Evolutionary conservation across 1,140 invertebrate species (phyloP).

Genomic region (Penaeus indicus): DNA sequence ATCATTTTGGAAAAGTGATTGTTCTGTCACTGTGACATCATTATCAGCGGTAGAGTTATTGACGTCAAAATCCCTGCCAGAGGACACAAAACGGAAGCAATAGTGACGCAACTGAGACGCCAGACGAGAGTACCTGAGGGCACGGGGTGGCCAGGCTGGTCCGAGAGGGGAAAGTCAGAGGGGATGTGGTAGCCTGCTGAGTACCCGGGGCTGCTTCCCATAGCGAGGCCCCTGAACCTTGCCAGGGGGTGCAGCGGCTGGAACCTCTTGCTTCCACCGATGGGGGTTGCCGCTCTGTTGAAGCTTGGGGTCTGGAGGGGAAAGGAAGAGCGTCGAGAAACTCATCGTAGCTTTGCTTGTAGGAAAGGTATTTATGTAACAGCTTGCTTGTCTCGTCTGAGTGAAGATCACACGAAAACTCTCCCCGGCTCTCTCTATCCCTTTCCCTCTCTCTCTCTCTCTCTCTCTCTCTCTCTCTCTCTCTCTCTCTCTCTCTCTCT

Average conservation of each 20-base stretch:
- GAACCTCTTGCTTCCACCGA: slow-evolving; percentile 57
- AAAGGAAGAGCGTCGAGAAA: background rate
- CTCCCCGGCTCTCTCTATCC: background rate
- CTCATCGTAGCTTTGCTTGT: background rate
- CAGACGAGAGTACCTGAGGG: background rate
- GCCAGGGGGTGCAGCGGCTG: slow-evolving; percentile 64
- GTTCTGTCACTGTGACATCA: too few relatives aligned
- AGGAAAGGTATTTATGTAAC: background rate
- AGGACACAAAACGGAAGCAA: too few relatives aligned
- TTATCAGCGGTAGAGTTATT: too few relatives aligned
- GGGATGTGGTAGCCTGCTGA: background rate
- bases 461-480: slow-evolving; percentile 41
- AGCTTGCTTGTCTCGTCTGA: background rate
- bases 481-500: slow-evolving; percentile 19
- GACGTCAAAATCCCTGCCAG: too few relatives aligned
- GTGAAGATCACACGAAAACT: background rate
- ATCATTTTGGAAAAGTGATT: too few relatives aligned
- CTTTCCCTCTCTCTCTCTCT: background rate
- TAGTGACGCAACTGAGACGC: too few relatives aligned
- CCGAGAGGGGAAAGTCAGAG: slow-evolving; percentile 39
- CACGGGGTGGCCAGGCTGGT: slow-evolving; percentile 28
- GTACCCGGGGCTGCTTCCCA: slow-evolving; percentile 9
- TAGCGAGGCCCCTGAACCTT: slow-evolving; percentile 59
- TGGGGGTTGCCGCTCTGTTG: slow-evolving; percentile 27
- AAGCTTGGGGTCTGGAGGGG: slow-evolving; percentile 36